Base-by-base conservation (phyloP, 2,113 vertebrate species). In the Platanista minor region DNA sequence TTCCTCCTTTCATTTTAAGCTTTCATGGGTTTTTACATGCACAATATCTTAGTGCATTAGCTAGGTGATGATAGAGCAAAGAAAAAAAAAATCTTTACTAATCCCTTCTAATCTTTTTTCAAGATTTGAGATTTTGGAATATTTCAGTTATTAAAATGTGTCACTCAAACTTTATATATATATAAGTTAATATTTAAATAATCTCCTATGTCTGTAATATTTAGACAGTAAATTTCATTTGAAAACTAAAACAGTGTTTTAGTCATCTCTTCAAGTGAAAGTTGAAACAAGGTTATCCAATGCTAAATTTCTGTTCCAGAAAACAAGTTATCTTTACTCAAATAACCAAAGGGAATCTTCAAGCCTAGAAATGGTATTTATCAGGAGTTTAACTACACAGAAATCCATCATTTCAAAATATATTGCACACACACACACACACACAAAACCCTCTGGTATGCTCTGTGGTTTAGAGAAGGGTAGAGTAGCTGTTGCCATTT, bases 181-280 rank as follows among this genome's bases (percentile, higher is more conserved):
- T 86, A 72, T 81, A 97, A 93, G 54, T 95, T 98, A 98, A 97
- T 96, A 97, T 98, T 98, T 98, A 75, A 98, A 98, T 98, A 97
- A 97, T 97, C 87, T 84, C 96, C 82, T 98, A 75, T 97, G 14
- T 92, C 82, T 95, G 62, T 69, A n/a, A 91, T 97, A 94, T 89
- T 86, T 93, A 96, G n/a, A 96, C 89, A 86, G 69, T 78, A 98
- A 98, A 95, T 59, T 54, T 94, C 25, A 87, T 49, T 96, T 87
- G 78, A 80, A 92, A 93, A 87, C 74, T 41, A 66, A 91, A 96
- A 36, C 41, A 57, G 6, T 61, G 8, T 66, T 90, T 80, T 61
- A 92, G 43, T 36, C 33, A 96, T 77, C 54, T 91, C 54, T 92
- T 66, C 41, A 96, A 91, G 61, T 74, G 49, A 72, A 97, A 93